Conservation (phyloP, 2,113 vertebrate genomes). For the Phoxinus phoxinus region DNA sequence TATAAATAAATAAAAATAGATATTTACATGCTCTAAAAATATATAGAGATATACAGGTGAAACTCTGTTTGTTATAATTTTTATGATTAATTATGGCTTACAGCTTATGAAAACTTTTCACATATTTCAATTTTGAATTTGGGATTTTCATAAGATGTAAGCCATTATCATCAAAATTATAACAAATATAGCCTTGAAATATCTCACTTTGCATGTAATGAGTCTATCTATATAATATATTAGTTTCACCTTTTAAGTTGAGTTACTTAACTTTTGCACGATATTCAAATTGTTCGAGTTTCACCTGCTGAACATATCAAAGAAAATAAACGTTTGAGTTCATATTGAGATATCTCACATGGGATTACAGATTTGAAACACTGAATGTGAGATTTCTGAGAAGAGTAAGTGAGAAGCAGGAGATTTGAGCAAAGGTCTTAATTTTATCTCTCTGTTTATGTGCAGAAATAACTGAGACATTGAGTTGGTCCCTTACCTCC, state of each 20-base stretch:
- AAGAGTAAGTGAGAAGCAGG: neutral
- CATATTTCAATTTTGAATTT: too few relatives aligned
- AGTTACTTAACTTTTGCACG: too few relatives aligned
- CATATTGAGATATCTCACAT: neutral
- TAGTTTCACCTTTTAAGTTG: too few relatives aligned
- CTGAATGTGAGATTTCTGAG: neutral
- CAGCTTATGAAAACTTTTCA: too few relatives aligned
- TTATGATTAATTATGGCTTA: too few relatives aligned
- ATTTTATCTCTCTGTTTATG: neutral
- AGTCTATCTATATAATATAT: too few relatives aligned
- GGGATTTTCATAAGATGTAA: too few relatives aligned
- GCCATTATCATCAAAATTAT: too few relatives aligned
- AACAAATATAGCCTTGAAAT: too few relatives aligned
- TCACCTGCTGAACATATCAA: neutral
- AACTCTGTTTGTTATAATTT: too few relatives aligned
- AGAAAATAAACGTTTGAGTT: neutral
- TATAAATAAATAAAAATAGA: neutral
- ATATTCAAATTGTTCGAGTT: too few relatives aligned
- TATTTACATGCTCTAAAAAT: neutral
- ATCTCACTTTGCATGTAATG: too few relatives aligned
- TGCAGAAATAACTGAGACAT: neutral
- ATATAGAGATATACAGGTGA: neutral
- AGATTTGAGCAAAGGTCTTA: neutral
- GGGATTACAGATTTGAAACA: neutral
- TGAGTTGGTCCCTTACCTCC: constrained; percentile 30